These are phyloP conservation scores for Tiliqua scincoides DNA, from an alignment of 2,113 vertebrate species.

Conservation along the genomic window DNA sequence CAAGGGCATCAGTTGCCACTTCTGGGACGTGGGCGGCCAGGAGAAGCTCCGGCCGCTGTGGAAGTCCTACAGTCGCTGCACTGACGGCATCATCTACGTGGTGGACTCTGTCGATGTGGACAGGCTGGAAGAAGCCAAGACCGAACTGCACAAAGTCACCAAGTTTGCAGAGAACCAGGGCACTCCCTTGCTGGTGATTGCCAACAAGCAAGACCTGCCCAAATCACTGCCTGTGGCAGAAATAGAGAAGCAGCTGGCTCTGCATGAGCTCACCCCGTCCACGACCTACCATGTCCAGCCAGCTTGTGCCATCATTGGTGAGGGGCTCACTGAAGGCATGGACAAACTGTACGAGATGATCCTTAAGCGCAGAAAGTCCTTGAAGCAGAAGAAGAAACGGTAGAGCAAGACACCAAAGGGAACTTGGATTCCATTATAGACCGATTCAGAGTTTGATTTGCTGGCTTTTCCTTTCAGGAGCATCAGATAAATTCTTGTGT, in stretches of 20 bases:
- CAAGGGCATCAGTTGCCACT: constrained; percentile 97
- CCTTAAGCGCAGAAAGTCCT: constrained; percentile 89
- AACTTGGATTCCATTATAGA: neutral
- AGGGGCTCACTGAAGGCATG: constrained; percentile 97
- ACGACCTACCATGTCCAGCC: constrained; percentile 95
- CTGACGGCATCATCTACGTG: constrained; percentile 97
- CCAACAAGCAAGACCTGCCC: constrained; percentile 98
- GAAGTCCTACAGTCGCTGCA: constrained; percentile 98
- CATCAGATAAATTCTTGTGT: neutral
- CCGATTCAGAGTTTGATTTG: neutral
- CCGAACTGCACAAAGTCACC: constrained; percentile 95
- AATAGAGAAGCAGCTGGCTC: constrained; percentile 94
- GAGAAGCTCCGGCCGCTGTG: constrained; percentile 97
- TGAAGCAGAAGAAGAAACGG: constrained; percentile 97
- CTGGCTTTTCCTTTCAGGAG: neutral
- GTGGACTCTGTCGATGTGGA: constrained; percentile 98
- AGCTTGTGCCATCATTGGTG: constrained; percentile 95
- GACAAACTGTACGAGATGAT: constrained; percentile 99
- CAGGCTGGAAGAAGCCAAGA: constrained; percentile 93
- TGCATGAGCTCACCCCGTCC: constrained; percentile 91
- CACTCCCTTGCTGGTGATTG: constrained; percentile 94
- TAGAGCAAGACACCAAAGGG: constrained; percentile 67
- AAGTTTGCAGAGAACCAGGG: constrained; percentile 97
- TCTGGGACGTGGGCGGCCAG: constrained; percentile 97
- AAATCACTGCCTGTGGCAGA: constrained; percentile 91